phyloP scores from a whole-genome alignment of 2,888 invertebrate species.

The Plagodis dolabraria region DNA sequence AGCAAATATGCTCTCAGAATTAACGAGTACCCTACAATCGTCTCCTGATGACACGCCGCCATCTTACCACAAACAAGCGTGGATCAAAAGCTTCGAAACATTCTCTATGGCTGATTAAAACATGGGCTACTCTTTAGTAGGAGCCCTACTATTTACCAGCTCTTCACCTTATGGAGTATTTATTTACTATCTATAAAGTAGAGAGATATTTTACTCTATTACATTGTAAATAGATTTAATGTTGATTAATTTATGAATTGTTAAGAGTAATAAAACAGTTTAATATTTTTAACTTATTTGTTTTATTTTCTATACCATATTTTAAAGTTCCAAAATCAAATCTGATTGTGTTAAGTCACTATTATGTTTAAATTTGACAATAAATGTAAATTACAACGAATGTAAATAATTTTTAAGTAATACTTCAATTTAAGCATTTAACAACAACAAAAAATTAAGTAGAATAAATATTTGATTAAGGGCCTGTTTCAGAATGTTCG shows the following conservation, averaged over 20 bases:
- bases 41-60: constrained; percentile 62
- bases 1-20: constrained; percentile 69
- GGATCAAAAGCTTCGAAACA: constrained; percentile 63
- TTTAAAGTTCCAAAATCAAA: too few species aligned
- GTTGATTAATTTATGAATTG: background rate
- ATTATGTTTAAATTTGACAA: too few species aligned
- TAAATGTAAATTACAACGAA: too few species aligned
- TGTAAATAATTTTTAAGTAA: too few species aligned
- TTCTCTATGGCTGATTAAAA: constrained; percentile 64
- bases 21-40: constrained; percentile 57
- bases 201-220: background rate
- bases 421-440: too few species aligned
- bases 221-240: background rate
- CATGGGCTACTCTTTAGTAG: too few species aligned
- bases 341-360: too few species aligned
- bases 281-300: constrained; percentile 7
- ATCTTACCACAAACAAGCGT: constrained; percentile 59
- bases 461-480: too few species aligned
- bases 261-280: constrained; percentile 13
- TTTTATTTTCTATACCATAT: constrained; percentile 6
- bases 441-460: too few species aligned
- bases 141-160: too few species aligned
- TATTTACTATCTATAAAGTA: constrained; percentile 12
- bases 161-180: background rate
- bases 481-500: too few species aligned